A percentile compares a stretch with the other conserved stretches of the same genome.
Evolutionary conservation across 2,888 invertebrate species (phyloP).

Genomic region (Patella caerulea): DNA sequence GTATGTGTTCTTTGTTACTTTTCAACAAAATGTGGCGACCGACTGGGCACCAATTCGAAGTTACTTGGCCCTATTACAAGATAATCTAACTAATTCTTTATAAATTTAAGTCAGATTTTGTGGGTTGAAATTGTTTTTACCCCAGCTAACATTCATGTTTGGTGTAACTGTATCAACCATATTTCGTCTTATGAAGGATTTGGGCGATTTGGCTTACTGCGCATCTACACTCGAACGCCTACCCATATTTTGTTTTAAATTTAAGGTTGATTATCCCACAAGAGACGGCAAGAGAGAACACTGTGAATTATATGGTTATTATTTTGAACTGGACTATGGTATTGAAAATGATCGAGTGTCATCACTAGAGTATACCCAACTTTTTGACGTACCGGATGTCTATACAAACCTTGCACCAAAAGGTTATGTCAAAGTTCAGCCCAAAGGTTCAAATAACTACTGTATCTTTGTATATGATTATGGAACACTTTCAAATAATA

Average conservation of each 20-base stretch:
- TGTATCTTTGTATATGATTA: conserved; percentile 54
- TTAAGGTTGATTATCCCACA: conserved; percentile 53
- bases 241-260: background rate
- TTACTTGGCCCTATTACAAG: background rate
- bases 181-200: too few species aligned
- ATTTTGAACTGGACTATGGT: conserved; percentile 60
- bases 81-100: too few species aligned
- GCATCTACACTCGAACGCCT: too few species aligned
- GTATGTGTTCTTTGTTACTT: conserved; percentile 10
- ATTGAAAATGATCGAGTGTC: conserved; percentile 45
- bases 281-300: conserved; percentile 37
- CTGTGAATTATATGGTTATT: conserved; percentile 52
- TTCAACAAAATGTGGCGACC: background rate
- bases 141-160: too few species aligned
- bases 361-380: conserved; percentile 54
- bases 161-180: too few species aligned
- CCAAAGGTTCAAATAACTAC: conserved; percentile 38
- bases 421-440: conserved; percentile 52
- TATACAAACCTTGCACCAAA: conserved; percentile 37
- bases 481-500: background rate
- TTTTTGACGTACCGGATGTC: conserved; percentile 55
- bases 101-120: too few species aligned
- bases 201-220: too few species aligned
- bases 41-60: too few species aligned
- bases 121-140: too few species aligned